A percentile compares a stretch with the other conserved stretches of the same genome.
Conservation (phyloP, 2,113 vertebrate genomes). For the Bubo bubo region DNA sequence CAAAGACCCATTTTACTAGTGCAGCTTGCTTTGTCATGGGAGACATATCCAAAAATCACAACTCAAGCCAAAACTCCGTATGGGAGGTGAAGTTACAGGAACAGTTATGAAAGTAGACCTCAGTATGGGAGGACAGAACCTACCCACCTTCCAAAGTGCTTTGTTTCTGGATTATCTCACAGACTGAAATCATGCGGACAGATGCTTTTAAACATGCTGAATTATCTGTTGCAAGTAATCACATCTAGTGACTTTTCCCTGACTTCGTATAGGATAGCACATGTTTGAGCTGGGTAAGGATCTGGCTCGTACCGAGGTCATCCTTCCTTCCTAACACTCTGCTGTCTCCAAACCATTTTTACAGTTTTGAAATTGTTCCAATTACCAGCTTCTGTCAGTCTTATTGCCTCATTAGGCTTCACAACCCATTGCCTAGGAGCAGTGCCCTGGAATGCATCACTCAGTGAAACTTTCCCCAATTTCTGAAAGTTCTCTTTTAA, state of each 20-base stretch:
- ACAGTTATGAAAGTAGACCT: not conserved
- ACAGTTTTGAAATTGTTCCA: not conserved
- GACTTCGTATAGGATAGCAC: not conserved
- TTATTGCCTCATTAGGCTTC: not conserved
- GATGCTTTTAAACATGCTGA: not conserved
- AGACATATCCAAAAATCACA: accelerated
- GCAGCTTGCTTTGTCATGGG: not conserved
- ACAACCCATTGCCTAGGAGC: not conserved
- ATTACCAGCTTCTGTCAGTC: not conserved
- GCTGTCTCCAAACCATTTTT: not conserved
- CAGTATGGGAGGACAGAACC: not conserved
- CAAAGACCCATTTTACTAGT: not conserved
- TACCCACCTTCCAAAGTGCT: not conserved
- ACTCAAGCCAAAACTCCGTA: not conserved
- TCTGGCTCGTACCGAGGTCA: not conserved
- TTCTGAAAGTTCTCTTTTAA: not conserved
- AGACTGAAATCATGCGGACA: not conserved
- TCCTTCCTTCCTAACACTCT: not conserved
- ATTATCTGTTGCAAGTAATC: not conserved
- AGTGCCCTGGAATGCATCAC: not conserved
- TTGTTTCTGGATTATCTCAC: not conserved
- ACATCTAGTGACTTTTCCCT: not conserved
- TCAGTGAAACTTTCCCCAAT: not conserved
- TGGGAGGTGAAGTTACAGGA: not conserved
- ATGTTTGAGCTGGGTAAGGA: not conserved